phyloP scores from a whole-genome alignment of 2,888 invertebrate species.

The Nephrotoma guestfalica region DNA sequence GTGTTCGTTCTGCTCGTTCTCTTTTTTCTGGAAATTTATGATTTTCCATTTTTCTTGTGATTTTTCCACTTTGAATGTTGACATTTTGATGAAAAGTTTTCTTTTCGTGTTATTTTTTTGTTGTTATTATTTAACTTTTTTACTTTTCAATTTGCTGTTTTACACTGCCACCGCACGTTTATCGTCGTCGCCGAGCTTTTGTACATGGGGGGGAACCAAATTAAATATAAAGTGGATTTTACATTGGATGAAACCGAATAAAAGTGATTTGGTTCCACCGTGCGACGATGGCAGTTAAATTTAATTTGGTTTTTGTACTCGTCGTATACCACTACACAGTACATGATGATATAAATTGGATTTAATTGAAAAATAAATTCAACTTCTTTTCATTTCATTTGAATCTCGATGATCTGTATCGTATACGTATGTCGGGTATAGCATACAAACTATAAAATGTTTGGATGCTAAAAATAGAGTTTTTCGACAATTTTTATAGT shows the following conservation, averaged over 20 bases:
- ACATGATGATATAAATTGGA: background rate
- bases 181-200: background rate
- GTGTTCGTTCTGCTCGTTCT: background rate
- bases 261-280: background rate
- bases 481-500: background rate
- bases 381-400: background rate
- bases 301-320: background rate
- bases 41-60: background rate
- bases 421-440: background rate
- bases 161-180: background rate
- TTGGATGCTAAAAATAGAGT: background rate
- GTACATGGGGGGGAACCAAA: background rate
- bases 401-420: background rate
- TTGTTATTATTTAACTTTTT: background rate
- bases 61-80: background rate
- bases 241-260: background rate
- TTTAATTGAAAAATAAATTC: background rate
- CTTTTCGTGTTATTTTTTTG: too few relatives aligned
- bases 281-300: background rate
- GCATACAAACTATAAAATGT: background rate
- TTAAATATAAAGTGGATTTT: background rate
- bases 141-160: background rate
- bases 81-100: background rate
- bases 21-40: background rate
- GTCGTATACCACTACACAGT: background rate